A percentile compares a stretch with the other conserved stretches of the same genome.
Conservation (phyloP, 2,888 invertebrate species). For the Epinotia demarniana region DNA sequence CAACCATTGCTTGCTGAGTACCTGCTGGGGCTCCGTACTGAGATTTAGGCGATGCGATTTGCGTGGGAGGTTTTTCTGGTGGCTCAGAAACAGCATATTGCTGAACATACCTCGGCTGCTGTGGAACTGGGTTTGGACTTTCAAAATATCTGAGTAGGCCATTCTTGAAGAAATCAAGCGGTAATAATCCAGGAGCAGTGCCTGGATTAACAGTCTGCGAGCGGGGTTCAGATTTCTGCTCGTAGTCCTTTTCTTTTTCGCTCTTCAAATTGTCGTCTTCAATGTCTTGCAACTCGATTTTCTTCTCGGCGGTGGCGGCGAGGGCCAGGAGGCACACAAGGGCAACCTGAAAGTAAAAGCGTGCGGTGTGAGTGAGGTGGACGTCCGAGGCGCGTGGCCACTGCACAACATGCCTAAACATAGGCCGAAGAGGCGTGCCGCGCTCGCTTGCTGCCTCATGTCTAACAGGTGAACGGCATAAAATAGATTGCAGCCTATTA, state of each 20-base stretch:
- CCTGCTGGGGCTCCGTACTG: conserved; percentile 57
- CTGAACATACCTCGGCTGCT: conserved; percentile 69
- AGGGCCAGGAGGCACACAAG: conserved; percentile 65
- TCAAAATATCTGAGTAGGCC: conserved; percentile 69
- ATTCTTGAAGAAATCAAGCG: conserved; percentile 70
- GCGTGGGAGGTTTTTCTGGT: conserved; percentile 61
- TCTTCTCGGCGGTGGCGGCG: conserved; percentile 82
- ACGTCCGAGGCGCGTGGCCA: conserved; percentile 57
- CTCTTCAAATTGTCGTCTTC: conserved; percentile 88
- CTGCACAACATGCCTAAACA: conserved; percentile 58
- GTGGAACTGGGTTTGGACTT: conserved; percentile 57
- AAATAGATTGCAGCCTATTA: conserved; percentile 75
- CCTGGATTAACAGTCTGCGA: conserved; percentile 53
- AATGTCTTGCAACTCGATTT: conserved; percentile 89
- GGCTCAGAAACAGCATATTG: conserved; percentile 77
- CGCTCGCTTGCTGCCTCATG: conserved; percentile 55
- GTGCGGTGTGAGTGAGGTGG: conserved; percentile 58
- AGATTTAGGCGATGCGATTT: conserved; percentile 51
- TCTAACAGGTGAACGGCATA: conserved; percentile 78
- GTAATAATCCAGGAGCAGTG: conserved; percentile 54
- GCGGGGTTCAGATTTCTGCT: conserved; percentile 58
- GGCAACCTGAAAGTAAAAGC: conserved; percentile 78
- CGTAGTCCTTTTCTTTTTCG: conserved; percentile 76
- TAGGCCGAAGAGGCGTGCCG: conserved; percentile 61
- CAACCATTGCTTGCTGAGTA: conserved; percentile 71